Conservation (phyloP, 2,888 invertebrate genomes). For the Geotrupes spiniger region DNA sequence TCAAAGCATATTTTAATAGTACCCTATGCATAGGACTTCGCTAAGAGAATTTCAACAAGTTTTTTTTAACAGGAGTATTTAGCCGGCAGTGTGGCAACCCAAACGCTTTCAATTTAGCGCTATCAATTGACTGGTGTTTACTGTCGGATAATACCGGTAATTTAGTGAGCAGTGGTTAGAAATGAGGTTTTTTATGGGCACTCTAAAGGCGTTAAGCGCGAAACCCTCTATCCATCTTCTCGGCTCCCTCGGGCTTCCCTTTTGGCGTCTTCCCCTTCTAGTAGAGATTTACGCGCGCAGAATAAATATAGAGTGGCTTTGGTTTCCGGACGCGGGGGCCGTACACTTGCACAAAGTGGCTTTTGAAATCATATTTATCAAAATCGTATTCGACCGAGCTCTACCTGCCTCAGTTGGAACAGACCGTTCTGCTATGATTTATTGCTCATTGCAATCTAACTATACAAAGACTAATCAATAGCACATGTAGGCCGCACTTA, state of each 20-base stretch:
- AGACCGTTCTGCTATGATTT: neutral
- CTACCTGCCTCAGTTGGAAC: neutral
- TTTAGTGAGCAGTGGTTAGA: conserved; percentile 40
- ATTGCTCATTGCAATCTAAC: no score
- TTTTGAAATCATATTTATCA: conserved; percentile 44
- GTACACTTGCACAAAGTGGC: conserved; percentile 47
- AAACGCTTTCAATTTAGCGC: conserved; percentile 29
- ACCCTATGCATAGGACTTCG: no score
- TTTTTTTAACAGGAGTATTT: conserved; percentile 2
- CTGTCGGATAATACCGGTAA: conserved; percentile 43
- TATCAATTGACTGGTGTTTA: conserved; percentile 49
- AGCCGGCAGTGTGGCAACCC: conserved; percentile 1
- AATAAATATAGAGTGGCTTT: conserved; percentile 35
- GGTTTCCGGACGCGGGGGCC: conserved; percentile 26
- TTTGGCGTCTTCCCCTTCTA: conserved; percentile 22
- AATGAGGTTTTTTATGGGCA: conserved; percentile 40
- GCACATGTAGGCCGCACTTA: no score
- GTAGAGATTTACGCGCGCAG: conserved; percentile 37
- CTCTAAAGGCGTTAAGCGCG: conserved; percentile 34
- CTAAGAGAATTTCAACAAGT: conserved; percentile 8
- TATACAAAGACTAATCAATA: no score
- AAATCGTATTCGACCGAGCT: neutral
- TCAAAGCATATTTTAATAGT: no score
- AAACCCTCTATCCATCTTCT: conserved; percentile 39
- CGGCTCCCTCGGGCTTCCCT: conserved; percentile 31